Percentiles rank a stretch among this genome's conserved stretches.
Conservation (phyloP, 2,888 invertebrate genomes). For the Spilosoma lubricipeda region DNA sequence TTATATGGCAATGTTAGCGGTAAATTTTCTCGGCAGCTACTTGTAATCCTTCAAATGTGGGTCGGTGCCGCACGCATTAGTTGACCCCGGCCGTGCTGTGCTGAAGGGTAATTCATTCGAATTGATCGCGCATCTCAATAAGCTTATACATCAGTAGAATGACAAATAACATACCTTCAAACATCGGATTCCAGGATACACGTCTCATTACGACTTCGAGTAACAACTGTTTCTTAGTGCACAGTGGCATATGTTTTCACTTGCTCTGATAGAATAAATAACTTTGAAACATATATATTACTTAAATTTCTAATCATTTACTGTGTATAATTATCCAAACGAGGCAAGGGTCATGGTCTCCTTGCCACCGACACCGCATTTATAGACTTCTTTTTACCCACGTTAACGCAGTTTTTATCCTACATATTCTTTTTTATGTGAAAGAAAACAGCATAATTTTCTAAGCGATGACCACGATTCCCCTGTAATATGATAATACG, state of each 20-base stretch:
- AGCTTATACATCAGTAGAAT: constrained; percentile 43
- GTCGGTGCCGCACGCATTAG: constrained; percentile 82
- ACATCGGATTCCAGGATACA: constrained; percentile 24
- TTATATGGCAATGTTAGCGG: constrained; percentile 86
- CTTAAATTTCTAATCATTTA: constrained; percentile 36
- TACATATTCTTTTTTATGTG: constrained; percentile 71
- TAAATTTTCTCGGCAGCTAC: constrained; percentile 86
- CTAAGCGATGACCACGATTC: constrained; percentile 83
- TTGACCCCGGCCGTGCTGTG: constrained; percentile 75
- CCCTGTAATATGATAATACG: constrained; percentile 85
- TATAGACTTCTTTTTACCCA: constrained; percentile 44
- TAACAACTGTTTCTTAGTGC: not conserved
- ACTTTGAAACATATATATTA: constrained; percentile 32
- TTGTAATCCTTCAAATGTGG: constrained; percentile 85
- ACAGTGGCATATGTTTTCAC: not conserved
- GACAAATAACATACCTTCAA: constrained; percentile 41
- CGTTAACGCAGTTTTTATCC: constrained; percentile 54
- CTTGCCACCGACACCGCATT: constrained; percentile 39
- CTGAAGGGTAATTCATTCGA: constrained; percentile 79
- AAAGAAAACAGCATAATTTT: constrained; percentile 84
- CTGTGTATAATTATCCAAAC: constrained; percentile 51
- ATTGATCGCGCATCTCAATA: constrained; percentile 65
- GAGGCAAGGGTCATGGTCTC: constrained; percentile 57
- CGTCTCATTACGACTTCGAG: not conserved
- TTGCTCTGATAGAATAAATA: constrained; percentile 1